A percentile compares a stretch with the other conserved stretches of the same genome.
Conservation (phyloP, 2,888 invertebrate genomes). For the Thelaira solivaga region DNA sequence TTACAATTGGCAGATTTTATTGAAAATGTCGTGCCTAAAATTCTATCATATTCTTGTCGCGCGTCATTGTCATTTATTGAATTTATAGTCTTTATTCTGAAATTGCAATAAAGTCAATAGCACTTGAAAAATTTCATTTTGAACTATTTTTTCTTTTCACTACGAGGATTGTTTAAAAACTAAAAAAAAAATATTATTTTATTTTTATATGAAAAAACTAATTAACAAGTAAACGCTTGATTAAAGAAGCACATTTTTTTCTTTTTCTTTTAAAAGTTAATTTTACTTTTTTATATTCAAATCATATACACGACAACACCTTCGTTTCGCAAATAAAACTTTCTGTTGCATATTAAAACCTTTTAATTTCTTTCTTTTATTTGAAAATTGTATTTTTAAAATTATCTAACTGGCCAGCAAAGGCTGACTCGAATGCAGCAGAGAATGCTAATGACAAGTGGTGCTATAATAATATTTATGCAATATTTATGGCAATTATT, state of each 20-base stretch:
- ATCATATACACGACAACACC: conserved; percentile 21
- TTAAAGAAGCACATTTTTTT: too few relatives aligned
- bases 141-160: background rate
- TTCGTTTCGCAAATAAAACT: background rate
- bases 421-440: background rate
- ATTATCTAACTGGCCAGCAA: conserved; percentile 5
- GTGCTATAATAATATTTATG: conserved; percentile 27
- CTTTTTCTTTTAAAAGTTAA: too few relatives aligned
- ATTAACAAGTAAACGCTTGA: too few relatives aligned
- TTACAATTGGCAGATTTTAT: background rate
- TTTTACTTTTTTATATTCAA: conserved; percentile 5
- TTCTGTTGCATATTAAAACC: conserved; percentile 2
- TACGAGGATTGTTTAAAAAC: background rate
- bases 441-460: conserved; percentile 41
- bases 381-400: background rate
- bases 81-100: background rate
- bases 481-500: conserved; percentile 37
- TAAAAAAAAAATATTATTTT: background rate
- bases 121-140: background rate
- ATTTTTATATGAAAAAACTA: too few relatives aligned
- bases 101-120: background rate
- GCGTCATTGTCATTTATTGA: conserved; percentile 16
- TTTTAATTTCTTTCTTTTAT: background rate
- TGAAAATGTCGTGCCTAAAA: background rate
- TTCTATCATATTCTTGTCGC: conserved; percentile 30